Base-by-base conservation (phyloP, 2,113 vertebrate species). In the Emydura subglobosa region DNA sequence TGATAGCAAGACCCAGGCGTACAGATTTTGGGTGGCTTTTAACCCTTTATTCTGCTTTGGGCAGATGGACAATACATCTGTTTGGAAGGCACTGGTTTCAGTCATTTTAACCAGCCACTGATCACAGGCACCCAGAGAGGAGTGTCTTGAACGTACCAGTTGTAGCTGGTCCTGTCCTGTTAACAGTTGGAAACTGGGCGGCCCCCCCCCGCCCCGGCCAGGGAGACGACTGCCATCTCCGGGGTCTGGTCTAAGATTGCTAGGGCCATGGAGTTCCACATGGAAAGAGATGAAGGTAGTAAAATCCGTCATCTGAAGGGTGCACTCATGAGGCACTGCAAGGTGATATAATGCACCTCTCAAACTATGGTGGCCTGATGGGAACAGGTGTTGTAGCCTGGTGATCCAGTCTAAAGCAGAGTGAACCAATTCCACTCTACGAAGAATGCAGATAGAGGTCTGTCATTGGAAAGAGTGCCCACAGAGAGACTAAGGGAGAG, bases 101-200 rank as follows among this genome's bases (percentile, higher is more conserved):
- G 27, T 59, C 27, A 59, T 59, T 57, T 61, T 61, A 61, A 61
- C 57, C 57, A 61, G 12, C 12, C 29, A 61, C 25, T 49, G 78
- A 61, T 59, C 13, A 1, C 3, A 50, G 31, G 65, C 19, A 72
- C 65, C n/a, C 50, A 89, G 34, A 22, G 24, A 87, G 53, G 3
- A 79, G 5, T 6, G 44, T 10, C 29, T 13, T 0, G 0, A 1
- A 44, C 50, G 5, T 68, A 34, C 2, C 65, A 90, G 0, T 2
- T 17, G n/a, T n/a, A 85, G 16, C 4, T 24, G 6, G 39, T 9
- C 3, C 22, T 74, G 31, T 53, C 25, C 25, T 17, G 6, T 54
- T 80, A 83, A 21, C 12, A 3, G 25, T 29, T 59, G 55, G 55
- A 59, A 59, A 59, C 5, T 0, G 57, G 25, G 11, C 10, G n/a